Evolutionary conservation across 2,888 invertebrate species (phyloP).

Genomic region (Agrochola lota): DNA sequence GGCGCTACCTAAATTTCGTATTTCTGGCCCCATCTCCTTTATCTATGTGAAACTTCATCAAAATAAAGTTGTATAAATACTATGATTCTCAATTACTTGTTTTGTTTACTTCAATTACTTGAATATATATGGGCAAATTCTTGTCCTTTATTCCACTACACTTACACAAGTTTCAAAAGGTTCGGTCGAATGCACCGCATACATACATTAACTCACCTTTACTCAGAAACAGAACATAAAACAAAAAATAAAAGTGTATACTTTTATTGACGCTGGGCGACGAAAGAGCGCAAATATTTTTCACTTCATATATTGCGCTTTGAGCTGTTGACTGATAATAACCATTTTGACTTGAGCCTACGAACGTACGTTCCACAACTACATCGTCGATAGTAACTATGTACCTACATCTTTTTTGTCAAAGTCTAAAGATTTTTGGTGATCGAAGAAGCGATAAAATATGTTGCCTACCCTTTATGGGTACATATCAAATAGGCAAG

Average conservation of each 20-base stretch:
- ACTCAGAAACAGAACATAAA: background rate
- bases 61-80: constrained; percentile 80
- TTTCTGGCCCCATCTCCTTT: constrained; percentile 70
- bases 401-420: background rate
- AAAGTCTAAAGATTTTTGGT: too few relatives aligned
- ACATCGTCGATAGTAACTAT: too few relatives aligned
- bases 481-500: background rate
- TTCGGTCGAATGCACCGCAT: background rate
- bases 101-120: constrained; percentile 48
- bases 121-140: background rate
- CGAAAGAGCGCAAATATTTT: background rate
- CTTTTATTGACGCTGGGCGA: background rate
- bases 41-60: constrained; percentile 73
- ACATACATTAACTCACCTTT: background rate
- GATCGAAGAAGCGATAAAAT: background rate
- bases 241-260: too few relatives aligned
- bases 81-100: constrained; percentile 72
- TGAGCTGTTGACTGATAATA: background rate
- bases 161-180: background rate
- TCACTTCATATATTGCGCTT: background rate
- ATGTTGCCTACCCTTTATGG: too few relatives aligned
- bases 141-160: background rate
- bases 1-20: constrained; percentile 53
- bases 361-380: too few relatives aligned
- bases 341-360: too few relatives aligned